Evolutionary conservation across 2,113 vertebrate species (phyloP).

Genomic region (Peromyscus leucopus): DNA sequence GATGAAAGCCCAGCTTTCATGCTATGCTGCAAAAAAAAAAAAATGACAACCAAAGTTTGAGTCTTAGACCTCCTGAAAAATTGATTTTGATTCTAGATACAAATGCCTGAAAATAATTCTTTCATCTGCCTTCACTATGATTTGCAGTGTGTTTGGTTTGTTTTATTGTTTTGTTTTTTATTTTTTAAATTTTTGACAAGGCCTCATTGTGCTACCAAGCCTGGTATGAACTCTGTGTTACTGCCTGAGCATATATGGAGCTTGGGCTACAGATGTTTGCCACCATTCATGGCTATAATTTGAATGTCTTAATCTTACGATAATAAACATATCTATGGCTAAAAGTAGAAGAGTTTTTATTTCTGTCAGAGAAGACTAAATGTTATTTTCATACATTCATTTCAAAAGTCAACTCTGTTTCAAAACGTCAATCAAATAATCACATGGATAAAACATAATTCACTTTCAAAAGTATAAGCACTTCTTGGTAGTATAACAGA

Average conservation of each 20-base stretch:
- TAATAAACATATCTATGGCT: background rate
- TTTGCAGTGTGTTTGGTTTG: background rate
- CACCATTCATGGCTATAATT: background rate
- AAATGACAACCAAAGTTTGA: background rate
- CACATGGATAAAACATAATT: background rate
- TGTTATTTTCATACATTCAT: background rate
- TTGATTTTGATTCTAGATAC: slow-evolving; percentile 4
- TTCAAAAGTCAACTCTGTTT: background rate
- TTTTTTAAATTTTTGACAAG: background rate
- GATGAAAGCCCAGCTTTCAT: slow-evolving; percentile 11
- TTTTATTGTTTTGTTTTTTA: background rate
- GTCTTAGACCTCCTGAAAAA: background rate
- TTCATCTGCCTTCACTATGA: background rate
- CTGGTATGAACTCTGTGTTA: background rate
- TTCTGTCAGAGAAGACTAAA: background rate
- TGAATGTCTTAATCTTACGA: background rate
- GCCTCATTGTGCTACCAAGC: background rate
- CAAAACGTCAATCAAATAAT: background rate
- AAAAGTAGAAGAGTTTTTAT: background rate
- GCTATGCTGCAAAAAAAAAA: background rate
- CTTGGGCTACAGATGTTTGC: background rate
- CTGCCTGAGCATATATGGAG: background rate
- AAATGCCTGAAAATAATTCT: background rate
- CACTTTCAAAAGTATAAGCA: background rate
- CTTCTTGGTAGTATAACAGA: background rate